Percentiles rank a stretch among this genome's conserved stretches.
Conservation (phyloP, 2,797 vertebrate genomes). For the Artibeus jamaicensis region DNA sequence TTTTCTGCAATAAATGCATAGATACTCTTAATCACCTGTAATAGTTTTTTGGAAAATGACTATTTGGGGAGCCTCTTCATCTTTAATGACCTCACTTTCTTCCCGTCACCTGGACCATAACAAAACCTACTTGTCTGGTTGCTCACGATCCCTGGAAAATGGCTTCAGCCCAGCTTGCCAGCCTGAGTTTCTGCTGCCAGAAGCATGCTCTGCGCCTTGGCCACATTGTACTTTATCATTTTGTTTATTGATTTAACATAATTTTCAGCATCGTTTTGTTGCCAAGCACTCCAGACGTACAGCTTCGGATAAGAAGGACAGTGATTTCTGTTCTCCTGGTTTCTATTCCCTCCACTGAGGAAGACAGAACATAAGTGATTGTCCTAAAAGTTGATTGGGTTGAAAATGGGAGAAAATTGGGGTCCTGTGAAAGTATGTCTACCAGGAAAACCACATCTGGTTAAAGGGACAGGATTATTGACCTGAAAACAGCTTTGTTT, state of each 20-base stretch:
- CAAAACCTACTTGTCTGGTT: neutral
- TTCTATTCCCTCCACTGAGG: neutral
- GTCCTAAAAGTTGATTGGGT: neutral
- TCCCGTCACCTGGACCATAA: neutral
- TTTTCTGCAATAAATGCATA: neutral
- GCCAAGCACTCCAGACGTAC: neutral
- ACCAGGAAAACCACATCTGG: neutral
- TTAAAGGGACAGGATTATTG: neutral
- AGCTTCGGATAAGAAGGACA: neutral
- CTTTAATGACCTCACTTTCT: neutral
- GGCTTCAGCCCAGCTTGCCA: neutral
- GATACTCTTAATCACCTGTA: neutral
- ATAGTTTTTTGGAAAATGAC: neutral
- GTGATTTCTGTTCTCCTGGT: neutral
- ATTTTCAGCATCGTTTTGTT: neutral
- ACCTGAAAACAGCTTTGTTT: neutral
- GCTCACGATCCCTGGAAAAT: neutral
- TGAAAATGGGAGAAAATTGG: neutral
- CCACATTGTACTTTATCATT: neutral
- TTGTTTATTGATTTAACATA: neutral
- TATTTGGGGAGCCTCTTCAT: neutral
- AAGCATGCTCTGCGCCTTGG: neutral
- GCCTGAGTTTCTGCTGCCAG: neutral
- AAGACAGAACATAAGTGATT: neutral
- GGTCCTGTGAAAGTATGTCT: neutral